Percentiles rank a stretch among this genome's conserved stretches.
Conservation (phyloP, 2,888 invertebrate species). For the Leptopterna dolabrata region DNA sequence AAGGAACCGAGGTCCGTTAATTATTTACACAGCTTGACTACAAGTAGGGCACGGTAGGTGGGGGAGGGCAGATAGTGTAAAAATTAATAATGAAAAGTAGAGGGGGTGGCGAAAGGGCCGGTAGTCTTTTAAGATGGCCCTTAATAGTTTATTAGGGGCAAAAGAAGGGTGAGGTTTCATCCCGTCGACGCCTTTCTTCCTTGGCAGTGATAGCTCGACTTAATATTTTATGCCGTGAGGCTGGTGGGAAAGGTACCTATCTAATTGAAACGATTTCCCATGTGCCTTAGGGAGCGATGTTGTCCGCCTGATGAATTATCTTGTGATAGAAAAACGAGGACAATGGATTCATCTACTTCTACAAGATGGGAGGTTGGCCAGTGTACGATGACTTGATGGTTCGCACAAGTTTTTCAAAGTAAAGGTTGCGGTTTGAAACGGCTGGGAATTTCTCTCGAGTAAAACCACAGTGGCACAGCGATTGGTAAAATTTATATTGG, state of each 20-base stretch:
- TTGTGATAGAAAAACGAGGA: too few species aligned
- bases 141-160: slow-evolving; percentile 26
- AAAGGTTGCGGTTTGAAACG: too few species aligned
- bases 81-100: slow-evolving; percentile 10
- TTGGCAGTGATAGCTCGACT: not conserved
- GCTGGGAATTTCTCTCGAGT: too few species aligned
- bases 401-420: too few species aligned
- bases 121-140: slow-evolving; percentile 1
- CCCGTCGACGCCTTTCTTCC: not conserved
- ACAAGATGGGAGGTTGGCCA: too few species aligned
- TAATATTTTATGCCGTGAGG: slow-evolving; percentile 16
- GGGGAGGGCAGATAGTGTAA: not conserved
- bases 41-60: not conserved
- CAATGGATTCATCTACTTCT: too few species aligned
- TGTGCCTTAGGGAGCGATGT: not conserved
- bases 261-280: slow-evolving; percentile 18
- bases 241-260: too few species aligned
- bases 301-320: not conserved
- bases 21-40: not conserved
- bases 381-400: too few species aligned
- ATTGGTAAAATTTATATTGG: too few species aligned
- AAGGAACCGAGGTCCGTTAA: not conserved
- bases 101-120: slow-evolving; percentile 11
- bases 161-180: slow-evolving; percentile 5
- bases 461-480: too few species aligned